Evolutionary conservation across 2,113 vertebrate genomes (phyloP), one percentile per base, ranked within the genome.

Genomic region (Semicossyphus pulcher): DNA sequence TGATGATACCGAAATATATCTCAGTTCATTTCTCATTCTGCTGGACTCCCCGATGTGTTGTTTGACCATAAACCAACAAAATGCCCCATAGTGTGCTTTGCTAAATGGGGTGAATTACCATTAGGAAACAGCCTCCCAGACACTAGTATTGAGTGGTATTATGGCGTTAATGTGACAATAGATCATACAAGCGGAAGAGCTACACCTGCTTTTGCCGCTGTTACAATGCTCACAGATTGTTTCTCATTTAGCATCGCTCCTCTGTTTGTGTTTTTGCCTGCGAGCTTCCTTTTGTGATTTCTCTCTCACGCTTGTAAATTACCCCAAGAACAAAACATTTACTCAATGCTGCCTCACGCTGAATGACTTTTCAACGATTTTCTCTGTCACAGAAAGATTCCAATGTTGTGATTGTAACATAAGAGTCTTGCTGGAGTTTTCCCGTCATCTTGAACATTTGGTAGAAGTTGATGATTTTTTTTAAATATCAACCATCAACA

Each of bases 71-170:
- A 88, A 87, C 83, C 79, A 78, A 86, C 52, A 71, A 72, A 86
- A 80, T 59, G 71, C 74, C 80, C 76, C 63, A 32, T 44, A 61
- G 87, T 61, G 62, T 60, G 60, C 45, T 81, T 60, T 71, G 72
- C 71, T 79, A 88, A 90, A 89, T 85, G 87, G 90, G 70, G 62
- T 78, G 83, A 65, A 80, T 74, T 80, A 76, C 73, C 72, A 70
- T 80, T 34, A 78, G 69, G 72, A 83, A 72, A 64, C 0, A 37
- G 72, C 80, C 66, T 81, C 60, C 49, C 2, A 56, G 72, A 58
- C 67, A 12, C 25, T 2, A 12, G 6, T 48, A 78, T 68, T 59
- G 78, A 85, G 67, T 79, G 60, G 57, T 54, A 15, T 78, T 59
- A 57, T 48, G 31, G 39, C 48, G 34, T 25, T 78, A 84, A 80